Conservation (phyloP, 1,140 invertebrate species). For the Orchesella cincta region DNA sequence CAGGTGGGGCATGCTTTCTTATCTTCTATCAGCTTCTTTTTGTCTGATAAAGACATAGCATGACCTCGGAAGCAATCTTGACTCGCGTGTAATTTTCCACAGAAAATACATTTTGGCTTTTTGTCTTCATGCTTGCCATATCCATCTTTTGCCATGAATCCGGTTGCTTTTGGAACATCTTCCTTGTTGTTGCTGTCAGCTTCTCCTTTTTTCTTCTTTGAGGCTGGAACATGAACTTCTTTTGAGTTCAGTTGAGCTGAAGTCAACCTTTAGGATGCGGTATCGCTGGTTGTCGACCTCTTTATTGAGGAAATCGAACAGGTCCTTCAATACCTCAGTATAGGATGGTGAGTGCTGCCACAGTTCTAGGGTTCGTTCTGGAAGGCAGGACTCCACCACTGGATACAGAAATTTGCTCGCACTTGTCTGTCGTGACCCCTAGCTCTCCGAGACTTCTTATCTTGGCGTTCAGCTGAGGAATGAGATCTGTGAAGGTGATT, state of each 20-base stretch:
- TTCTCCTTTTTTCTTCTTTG: background rate
- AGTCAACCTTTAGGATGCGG: too few relatives aligned
- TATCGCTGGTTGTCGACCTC: slow-evolving; percentile 48
- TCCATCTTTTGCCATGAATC: slow-evolving; percentile 9
- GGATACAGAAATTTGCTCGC: slow-evolving; percentile 54
- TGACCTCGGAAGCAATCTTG: too few relatives aligned
- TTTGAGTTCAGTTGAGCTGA: background rate
- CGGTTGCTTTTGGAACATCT: background rate
- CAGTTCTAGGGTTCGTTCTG: slow-evolving; percentile 50
- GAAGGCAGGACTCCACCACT: slow-evolving; percentile 54
- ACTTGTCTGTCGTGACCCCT: slow-evolving; percentile 54
- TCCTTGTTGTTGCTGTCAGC: background rate
- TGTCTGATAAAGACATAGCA: too few relatives aligned
- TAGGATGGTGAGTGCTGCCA: slow-evolving; percentile 50
- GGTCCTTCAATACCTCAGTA: slow-evolving; percentile 34
- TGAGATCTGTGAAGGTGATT: slow-evolving; percentile 34
- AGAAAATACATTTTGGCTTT: background rate
- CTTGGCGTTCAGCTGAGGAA: slow-evolving; percentile 45
- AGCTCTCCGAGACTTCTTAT: slow-evolving; percentile 54
- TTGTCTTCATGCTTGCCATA: too few relatives aligned
- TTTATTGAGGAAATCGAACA: slow-evolving; percentile 50
- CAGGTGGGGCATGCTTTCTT: too few relatives aligned
- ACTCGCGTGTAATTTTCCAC: background rate
- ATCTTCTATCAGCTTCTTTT: too few relatives aligned
- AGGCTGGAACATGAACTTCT: background rate